A percentile compares a stretch with the other conserved stretches of the same genome.
Conservation (phyloP, 2,888 invertebrate genomes). For the Diloba caeruleocephala region DNA sequence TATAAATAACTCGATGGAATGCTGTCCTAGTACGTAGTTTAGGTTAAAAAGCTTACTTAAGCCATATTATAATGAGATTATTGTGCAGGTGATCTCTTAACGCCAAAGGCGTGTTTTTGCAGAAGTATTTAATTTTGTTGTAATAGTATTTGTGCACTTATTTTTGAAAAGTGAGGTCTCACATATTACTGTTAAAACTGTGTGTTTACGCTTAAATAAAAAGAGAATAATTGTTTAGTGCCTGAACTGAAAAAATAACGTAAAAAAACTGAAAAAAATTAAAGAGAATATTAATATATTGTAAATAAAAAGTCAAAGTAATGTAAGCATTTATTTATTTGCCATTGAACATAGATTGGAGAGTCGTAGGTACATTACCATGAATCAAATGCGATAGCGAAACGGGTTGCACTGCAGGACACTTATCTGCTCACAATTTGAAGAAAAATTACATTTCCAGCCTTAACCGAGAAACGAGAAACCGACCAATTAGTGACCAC, state of each 20-base stretch:
- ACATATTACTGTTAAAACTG: slow-evolving; percentile 60
- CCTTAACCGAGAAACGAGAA: too few relatives aligned
- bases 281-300: slow-evolving; percentile 88
- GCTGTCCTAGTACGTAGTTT: slow-evolving; percentile 63
- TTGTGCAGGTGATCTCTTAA: slow-evolving; percentile 73
- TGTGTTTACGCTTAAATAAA: slow-evolving; percentile 70
- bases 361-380: too few relatives aligned
- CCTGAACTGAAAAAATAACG: slow-evolving; percentile 79
- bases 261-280: slow-evolving; percentile 67
- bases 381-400: too few relatives aligned
- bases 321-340: slow-evolving; percentile 59
- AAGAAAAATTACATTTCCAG: too few relatives aligned
- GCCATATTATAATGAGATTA: slow-evolving; percentile 80
- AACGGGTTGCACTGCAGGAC: too few relatives aligned
- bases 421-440: too few relatives aligned
- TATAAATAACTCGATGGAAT: slow-evolving; percentile 55
- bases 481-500: too few relatives aligned
- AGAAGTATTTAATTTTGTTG: slow-evolving; percentile 66
- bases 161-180: slow-evolving; percentile 80
- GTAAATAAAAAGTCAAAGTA: slow-evolving; percentile 84
- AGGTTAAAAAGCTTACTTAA: slow-evolving; percentile 65
- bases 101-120: slow-evolving; percentile 75
- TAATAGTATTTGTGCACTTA: slow-evolving; percentile 56
- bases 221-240: slow-evolving; percentile 75
- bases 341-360: too few relatives aligned